Conservation (phyloP, 2,113 vertebrate genomes). For the Leiothrix lutea region DNA sequence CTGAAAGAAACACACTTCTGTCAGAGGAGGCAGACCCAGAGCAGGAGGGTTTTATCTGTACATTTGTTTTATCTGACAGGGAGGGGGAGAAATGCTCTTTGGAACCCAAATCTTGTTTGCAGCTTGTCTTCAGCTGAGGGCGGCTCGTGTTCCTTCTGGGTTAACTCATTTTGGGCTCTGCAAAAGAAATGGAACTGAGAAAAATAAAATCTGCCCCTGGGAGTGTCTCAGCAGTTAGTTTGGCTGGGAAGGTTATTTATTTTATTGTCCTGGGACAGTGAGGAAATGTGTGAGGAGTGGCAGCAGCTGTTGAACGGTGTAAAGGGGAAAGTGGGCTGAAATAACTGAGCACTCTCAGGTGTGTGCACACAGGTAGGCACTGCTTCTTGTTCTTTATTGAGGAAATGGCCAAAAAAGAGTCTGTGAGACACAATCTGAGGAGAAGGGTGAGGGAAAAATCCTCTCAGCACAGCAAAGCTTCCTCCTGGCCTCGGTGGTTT, state of each 20-base stretch:
- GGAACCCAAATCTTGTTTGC: background rate
- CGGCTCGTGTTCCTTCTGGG: background rate
- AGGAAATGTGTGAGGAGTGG: background rate
- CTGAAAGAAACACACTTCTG: background rate
- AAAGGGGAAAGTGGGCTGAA: background rate
- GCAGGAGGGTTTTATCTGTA: too few relatives aligned
- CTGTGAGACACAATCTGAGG: background rate
- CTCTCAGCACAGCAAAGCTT: background rate
- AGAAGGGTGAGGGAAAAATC: background rate
- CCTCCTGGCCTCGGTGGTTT: accelerated
- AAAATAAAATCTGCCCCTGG: background rate
- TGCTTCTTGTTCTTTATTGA: background rate
- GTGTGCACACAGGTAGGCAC: accelerated
- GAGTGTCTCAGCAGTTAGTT: background rate
- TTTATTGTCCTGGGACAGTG: background rate
- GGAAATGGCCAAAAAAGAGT: background rate
- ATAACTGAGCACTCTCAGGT: background rate
- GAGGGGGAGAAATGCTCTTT: background rate
- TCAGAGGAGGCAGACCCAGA: background rate
- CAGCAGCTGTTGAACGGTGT: background rate
- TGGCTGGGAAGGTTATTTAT: background rate
- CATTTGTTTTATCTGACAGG: conserved; percentile 3
- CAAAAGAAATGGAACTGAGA: background rate
- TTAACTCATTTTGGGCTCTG: background rate
- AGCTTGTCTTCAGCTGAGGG: background rate